phyloP scores from a whole-genome alignment of 2,797 vertebrate species.

The Hafferia zeledoni region DNA sequence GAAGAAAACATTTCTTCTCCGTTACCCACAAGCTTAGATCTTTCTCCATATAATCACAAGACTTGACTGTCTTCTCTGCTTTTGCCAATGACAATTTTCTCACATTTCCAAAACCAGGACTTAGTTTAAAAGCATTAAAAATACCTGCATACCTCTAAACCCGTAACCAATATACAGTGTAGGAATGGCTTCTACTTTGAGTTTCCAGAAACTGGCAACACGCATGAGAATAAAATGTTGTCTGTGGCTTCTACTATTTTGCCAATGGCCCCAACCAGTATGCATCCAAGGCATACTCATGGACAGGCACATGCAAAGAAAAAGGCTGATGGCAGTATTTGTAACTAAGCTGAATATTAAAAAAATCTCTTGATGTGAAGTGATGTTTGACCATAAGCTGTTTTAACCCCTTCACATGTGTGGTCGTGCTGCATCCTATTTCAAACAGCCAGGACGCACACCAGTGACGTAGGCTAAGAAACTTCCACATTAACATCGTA shows the following conservation, averaged over 20 bases:
- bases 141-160: neutral
- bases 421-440: neutral
- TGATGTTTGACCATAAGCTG: neutral
- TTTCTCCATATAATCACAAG: slow-evolving; percentile 40
- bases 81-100: slow-evolving; percentile 8
- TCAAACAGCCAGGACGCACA: neutral
- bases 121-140: neutral
- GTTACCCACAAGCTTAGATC: slow-evolving; percentile 62
- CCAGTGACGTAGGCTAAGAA: neutral
- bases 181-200: neutral
- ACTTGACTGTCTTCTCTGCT: slow-evolving; percentile 10
- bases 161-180: neutral
- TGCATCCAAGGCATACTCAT: neutral
- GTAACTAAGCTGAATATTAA: slow-evolving; percentile 16
- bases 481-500: neutral
- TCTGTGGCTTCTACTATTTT: neutral
- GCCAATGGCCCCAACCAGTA: neutral
- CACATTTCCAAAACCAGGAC: neutral
- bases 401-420: slow-evolving; percentile 14
- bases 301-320: neutral
- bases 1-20: slow-evolving; percentile 62
- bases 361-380: neutral
- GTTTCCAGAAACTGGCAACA: neutral
- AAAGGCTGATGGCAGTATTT: slow-evolving; percentile 27
- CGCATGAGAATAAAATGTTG: neutral